Percentiles rank a stretch among this genome's conserved stretches.
phyloP scores from a whole-genome alignment of 1,140 invertebrate genomes.

The Limonius californicus region DNA sequence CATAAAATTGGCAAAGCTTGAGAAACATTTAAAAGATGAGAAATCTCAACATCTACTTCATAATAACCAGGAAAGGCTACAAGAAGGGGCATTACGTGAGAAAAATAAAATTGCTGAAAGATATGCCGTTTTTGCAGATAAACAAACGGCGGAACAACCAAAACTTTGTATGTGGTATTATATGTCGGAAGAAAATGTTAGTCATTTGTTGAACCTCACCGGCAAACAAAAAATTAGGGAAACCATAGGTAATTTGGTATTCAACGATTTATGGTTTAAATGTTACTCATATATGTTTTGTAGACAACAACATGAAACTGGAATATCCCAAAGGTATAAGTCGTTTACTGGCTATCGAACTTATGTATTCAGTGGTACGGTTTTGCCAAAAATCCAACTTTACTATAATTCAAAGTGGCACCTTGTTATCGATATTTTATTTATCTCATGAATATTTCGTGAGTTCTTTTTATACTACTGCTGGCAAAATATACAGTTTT shows the following conservation, averaged over 20 bases:
- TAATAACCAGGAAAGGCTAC: too few relatives aligned
- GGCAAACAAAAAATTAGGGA: conserved; percentile 24
- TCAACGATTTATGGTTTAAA: conserved; percentile 8
- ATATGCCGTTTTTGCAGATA: neutral
- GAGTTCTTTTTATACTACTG: conserved; percentile 27
- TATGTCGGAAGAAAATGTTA: conserved; percentile 32
- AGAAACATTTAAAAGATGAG: too few relatives aligned
- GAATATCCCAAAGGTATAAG: conserved; percentile 31
- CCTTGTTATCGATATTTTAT: conserved; percentile 41
- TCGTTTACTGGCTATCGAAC: conserved; percentile 34
- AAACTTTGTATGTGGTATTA: conserved; percentile 33
- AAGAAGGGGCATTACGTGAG: too few relatives aligned
- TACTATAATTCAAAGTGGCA: conserved; percentile 33
- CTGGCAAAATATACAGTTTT: conserved; percentile 40
- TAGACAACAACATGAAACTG: conserved; percentile 25
- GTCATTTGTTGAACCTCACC: conserved; percentile 25
- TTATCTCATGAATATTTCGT: conserved; percentile 39
- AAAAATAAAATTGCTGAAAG: neutral
- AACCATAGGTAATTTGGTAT: conserved; percentile 27
- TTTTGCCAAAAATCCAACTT: conserved; percentile 34
- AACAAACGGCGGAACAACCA: neutral
- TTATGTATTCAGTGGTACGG: conserved; percentile 35
- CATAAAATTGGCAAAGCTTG: too few relatives aligned
- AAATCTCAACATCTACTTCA: too few relatives aligned
- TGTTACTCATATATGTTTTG: conserved; percentile 18